These are phyloP conservation scores for Hypocryptadius cinnamomeus DNA, from an alignment of 2,113 vertebrate genomes.

Conservation along the genomic window DNA sequence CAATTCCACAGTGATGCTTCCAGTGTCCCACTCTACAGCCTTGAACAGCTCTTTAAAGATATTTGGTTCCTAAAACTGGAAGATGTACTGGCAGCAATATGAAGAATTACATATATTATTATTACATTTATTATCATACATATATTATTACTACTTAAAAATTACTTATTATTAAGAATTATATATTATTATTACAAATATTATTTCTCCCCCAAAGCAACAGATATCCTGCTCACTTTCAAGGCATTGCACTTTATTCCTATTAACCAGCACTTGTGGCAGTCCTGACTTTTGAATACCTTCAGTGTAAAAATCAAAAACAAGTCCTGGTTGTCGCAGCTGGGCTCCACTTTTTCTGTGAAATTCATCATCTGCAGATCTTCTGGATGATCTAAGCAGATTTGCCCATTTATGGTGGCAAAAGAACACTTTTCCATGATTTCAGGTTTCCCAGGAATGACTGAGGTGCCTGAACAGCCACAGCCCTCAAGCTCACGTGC, in stretches of 20 bases:
- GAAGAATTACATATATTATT: not conserved
- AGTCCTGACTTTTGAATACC: not conserved
- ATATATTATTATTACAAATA: not conserved
- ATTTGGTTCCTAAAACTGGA: not conserved
- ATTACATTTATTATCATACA: not conserved
- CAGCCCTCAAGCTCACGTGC: fast-evolving
- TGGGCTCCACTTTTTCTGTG: not conserved
- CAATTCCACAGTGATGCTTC: not conserved
- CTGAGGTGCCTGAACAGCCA: not conserved
- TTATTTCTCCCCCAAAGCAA: not conserved
- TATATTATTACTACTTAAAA: not conserved
- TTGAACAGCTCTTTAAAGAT: not conserved
- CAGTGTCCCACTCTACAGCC: not conserved
- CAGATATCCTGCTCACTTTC: not conserved
- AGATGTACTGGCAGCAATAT: not conserved
- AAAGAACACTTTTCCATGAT: not conserved
- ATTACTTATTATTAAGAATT: not conserved
- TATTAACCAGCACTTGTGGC: not conserved
- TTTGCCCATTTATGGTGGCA: not conserved
- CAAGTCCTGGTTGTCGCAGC: not conserved
- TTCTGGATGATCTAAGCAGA: not conserved
- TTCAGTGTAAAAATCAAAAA: not conserved
- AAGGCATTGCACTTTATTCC: not conserved
- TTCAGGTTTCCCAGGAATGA: not conserved
- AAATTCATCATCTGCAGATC: not conserved